A percentile compares a stretch with the other conserved stretches of the same genome.
phyloP scores from a whole-genome alignment of 2,797 vertebrate species.

The Pitangus sulphuratus region DNA sequence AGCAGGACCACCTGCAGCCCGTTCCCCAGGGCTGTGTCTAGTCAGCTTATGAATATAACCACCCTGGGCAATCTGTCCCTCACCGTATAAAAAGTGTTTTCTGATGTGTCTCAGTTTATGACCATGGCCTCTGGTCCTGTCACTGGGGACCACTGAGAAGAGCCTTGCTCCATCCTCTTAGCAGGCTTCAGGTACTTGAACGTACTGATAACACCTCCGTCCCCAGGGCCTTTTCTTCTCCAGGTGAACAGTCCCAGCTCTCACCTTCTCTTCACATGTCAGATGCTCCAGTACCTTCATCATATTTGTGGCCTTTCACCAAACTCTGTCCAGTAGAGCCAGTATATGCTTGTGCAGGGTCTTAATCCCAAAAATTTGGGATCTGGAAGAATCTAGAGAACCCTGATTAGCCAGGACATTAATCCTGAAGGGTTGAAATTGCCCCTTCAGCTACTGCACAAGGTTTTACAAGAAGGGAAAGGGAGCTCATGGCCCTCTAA shows the following conservation, averaged over 20 bases:
- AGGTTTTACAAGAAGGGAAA: neutral
- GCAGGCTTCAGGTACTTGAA: neutral
- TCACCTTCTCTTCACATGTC: neutral
- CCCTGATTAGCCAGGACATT: neutral
- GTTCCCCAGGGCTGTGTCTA: neutral
- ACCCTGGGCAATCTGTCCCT: neutral
- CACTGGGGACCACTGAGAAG: neutral
- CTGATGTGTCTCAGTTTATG: neutral
- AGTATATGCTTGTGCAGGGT: neutral
- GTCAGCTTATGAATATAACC: neutral
- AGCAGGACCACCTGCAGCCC: neutral
- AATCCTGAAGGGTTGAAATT: neutral
- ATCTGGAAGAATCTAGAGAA: neutral
- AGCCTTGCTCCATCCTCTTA: neutral
- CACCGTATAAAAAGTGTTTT: neutral
- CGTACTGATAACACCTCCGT: neutral
- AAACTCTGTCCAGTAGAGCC: neutral
- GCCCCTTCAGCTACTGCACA: neutral
- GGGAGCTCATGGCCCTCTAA: neutral
- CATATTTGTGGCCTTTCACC: neutral
- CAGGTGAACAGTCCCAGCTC: neutral
- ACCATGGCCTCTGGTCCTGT: neutral
- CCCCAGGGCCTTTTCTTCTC: neutral
- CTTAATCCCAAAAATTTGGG: neutral
- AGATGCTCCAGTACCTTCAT: neutral